Evolutionary conservation across 1,140 invertebrate genomes (phyloP).

Genomic region (Drosophila gunungcola): DNA sequence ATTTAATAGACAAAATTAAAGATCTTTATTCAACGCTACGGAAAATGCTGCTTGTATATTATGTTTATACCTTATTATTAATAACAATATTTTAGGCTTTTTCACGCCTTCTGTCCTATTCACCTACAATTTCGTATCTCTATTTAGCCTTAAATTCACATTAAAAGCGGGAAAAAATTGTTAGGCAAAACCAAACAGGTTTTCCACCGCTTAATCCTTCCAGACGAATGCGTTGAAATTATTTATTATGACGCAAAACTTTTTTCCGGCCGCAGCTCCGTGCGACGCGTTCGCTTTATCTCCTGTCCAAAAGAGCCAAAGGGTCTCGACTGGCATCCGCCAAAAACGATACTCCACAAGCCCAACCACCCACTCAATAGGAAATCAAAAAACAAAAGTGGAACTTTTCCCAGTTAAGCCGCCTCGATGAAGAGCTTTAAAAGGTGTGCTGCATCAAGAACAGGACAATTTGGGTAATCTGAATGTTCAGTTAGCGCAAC

Average conservation of each 20-base stretch:
- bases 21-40: no score
- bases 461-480: slow-evolving; percentile 49
- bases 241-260: slow-evolving; percentile 82
- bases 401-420: slow-evolving; percentile 44
- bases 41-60: no score
- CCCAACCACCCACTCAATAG: slow-evolving; percentile 6
- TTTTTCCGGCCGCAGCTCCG: slow-evolving; percentile 58
- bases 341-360: slow-evolving; percentile 17
- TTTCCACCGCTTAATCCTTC: slow-evolving; percentile 67
- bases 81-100: no score
- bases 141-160: neutral
- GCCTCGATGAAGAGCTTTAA: slow-evolving; percentile 52
- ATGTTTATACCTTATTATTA: no score
- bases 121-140: neutral
- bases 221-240: slow-evolving; percentile 79
- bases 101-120: no score
- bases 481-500: slow-evolving; percentile 35
- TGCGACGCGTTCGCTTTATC: slow-evolving; percentile 41
- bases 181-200: slow-evolving; percentile 36
- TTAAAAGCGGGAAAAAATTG: slow-evolving; percentile 5
- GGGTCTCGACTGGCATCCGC: slow-evolving; percentile 46
- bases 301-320: slow-evolving; percentile 46
- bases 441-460: slow-evolving; percentile 15
- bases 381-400: slow-evolving; percentile 55
- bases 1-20: no score